Evolutionary conservation across 2,797 vertebrate species (phyloP), one percentile per base, ranked within the genome.

Genomic region (Helostoma temminkii): DNA sequence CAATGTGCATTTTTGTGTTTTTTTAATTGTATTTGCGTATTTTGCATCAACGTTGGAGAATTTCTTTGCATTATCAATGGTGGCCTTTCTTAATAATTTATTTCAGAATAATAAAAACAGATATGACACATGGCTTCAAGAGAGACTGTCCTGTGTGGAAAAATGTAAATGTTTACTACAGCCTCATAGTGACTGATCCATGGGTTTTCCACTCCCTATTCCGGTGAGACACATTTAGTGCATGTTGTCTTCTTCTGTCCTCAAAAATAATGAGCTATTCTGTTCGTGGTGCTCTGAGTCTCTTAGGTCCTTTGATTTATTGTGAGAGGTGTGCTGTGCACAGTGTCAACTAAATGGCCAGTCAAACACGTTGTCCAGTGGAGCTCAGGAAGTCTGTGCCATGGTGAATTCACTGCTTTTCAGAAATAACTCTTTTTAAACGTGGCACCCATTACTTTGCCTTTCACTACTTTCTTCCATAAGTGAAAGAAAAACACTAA

Each of bases 171-270:
- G 69, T 85, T 68, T 5, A 18, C 65, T 58, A 25, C 34, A 73
- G 46, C 6, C 15, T 8, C 26, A 55, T 19, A 41, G 34, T 14
- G n/a, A n/a, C n/a, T n/a, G n/a, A n/a, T n/a, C n/a, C n/a, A n/a
- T n/a, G n/a, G n/a, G n/a, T 56, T 47, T 45, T 55, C 2, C 1
- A 46, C 52, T 16, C 48, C 18, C 52, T 78, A 67, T 73, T 76
- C 58, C 65, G 30, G 45, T 74, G 60, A 58, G 64, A 53, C n/a
- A 59, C 79, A 86, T 81, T 81, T 70, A 81, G 19, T 43, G 58
- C 12, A 21, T 11, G 30, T 24, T 65, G 45, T 67, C 56, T 36
- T 71, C 53, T 19, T 66, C 18, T 37, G 56, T 63, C 19, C 50
- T 76, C 9, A 21, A 70, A 70, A 70, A 21, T 46, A 74, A 77